Conservation (phyloP, 1,140 invertebrate species). For the Phymorhynchus buccinoides region DNA sequence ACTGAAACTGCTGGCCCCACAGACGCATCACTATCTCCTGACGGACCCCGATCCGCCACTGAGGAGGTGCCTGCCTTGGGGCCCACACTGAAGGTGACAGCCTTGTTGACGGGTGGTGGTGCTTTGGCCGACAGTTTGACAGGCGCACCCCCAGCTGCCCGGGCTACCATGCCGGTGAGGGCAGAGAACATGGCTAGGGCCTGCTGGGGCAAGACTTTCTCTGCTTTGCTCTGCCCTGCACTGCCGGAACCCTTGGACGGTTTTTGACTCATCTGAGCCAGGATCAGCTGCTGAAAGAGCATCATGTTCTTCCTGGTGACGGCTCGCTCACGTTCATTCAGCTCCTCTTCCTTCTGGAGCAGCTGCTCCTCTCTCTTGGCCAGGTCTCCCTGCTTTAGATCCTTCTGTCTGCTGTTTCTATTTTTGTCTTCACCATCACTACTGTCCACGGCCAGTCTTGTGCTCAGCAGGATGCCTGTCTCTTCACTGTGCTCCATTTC, state of each 20-base stretch:
- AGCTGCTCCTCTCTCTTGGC: neutral
- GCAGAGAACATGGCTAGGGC: constrained; percentile 18
- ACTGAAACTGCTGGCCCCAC: too few species aligned
- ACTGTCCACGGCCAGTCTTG: neutral
- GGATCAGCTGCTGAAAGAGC: constrained; percentile 9
- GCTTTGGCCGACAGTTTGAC: neutral
- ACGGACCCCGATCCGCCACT: neutral
- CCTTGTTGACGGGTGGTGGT: neutral
- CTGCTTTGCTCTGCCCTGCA: neutral
- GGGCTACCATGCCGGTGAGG: neutral
- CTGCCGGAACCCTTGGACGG: neutral
- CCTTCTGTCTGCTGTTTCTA: neutral
- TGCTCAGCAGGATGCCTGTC: neutral
- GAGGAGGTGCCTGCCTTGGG: neutral
- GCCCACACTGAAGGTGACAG: too few species aligned
- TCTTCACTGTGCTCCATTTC: too few species aligned
- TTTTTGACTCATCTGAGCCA: constrained; percentile 21
- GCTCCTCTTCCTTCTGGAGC: constrained; percentile 11
- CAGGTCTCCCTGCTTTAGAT: neutral
- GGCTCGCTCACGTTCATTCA: constrained; percentile 15
- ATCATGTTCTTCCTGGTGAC: constrained; percentile 30
- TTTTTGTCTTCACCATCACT: neutral
- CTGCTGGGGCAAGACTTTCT: neutral
- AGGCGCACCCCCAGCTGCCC: neutral
- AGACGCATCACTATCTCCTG: neutral